Evolutionary conservation across 2,797 vertebrate species (phyloP).

Genomic region (Semotilus atromaculatus): DNA sequence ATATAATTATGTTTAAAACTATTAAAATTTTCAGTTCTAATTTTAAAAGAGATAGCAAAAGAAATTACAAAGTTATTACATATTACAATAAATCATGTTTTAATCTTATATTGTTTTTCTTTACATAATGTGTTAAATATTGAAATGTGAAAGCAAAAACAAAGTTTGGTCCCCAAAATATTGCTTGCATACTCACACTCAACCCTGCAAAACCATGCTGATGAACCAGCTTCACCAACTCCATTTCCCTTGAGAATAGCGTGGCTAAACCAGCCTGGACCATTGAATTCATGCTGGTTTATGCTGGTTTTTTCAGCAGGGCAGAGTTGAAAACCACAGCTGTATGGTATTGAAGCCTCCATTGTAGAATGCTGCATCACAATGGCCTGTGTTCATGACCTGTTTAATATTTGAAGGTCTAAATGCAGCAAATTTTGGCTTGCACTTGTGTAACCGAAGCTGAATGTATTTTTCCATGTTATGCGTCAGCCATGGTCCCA

Average conservation of each 20-base stretch:
- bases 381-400: too few species aligned
- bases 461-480: too few species aligned
- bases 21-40: neutral
- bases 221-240: neutral
- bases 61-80: too few species aligned
- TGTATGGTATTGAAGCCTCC: too few species aligned
- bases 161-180: neutral
- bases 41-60: neutral
- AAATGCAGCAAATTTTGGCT: too few species aligned
- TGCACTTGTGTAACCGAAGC: too few species aligned
- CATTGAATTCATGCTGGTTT: neutral
- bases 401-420: too few species aligned
- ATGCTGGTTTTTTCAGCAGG: too few species aligned
- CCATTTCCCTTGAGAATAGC: neutral
- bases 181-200: neutral
- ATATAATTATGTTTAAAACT: neutral
- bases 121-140: neutral
- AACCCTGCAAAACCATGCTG: neutral
- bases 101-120: neutral
- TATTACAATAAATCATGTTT: neutral
- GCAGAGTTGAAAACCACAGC: too few species aligned
- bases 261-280: too few species aligned
- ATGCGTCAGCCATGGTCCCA: too few species aligned
- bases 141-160: neutral
- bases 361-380: too few species aligned